These are phyloP conservation scores for Cyprinodon tularosa DNA, from an alignment of 2,113 vertebrate genomes.

Conservation along the genomic window DNA sequence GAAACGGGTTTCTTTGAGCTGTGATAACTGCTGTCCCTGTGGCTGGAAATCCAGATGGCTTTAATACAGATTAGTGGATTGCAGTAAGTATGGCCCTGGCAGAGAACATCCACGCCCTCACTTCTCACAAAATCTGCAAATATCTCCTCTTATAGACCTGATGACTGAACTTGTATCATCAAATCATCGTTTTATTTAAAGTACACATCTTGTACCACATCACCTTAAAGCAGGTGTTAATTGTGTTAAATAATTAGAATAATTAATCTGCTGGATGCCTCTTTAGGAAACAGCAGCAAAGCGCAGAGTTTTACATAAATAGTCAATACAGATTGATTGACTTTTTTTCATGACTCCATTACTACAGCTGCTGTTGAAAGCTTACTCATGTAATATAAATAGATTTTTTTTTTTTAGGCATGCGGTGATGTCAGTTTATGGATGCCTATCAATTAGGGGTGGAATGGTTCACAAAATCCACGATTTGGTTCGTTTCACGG, in stretches of 20 bases:
- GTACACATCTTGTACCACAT: not conserved
- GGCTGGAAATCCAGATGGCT: conserved; percentile 57
- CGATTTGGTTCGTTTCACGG: too few species aligned
- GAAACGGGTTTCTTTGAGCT: conserved; percentile 51
- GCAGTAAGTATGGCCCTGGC: conserved; percentile 48
- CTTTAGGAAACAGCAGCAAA: not conserved
- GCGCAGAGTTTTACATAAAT: not conserved
- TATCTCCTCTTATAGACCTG: conserved; percentile 28
- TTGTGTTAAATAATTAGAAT: not conserved
- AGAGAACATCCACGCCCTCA: conserved; percentile 41
- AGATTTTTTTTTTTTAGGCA: too few species aligned
- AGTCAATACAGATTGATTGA: not conserved
- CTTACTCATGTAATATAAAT: too few species aligned
- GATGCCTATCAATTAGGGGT: too few species aligned
- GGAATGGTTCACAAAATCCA: too few species aligned
- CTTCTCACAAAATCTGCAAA: conserved; percentile 47
- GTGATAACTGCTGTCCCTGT: conserved; percentile 27
- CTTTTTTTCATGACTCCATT: not conserved
- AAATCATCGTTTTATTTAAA: conserved; percentile 8
- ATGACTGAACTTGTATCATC: conserved; percentile 2
- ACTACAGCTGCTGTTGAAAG: not conserved
- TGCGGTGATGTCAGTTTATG: too few species aligned
- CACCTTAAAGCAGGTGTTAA: not conserved
- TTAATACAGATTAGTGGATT: conserved; percentile 66
- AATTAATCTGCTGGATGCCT: not conserved